Base-by-base conservation (phyloP, 30 jellyfish, hydroid and myxozoan genomes). In the Nemopilema nomurai region DNA sequence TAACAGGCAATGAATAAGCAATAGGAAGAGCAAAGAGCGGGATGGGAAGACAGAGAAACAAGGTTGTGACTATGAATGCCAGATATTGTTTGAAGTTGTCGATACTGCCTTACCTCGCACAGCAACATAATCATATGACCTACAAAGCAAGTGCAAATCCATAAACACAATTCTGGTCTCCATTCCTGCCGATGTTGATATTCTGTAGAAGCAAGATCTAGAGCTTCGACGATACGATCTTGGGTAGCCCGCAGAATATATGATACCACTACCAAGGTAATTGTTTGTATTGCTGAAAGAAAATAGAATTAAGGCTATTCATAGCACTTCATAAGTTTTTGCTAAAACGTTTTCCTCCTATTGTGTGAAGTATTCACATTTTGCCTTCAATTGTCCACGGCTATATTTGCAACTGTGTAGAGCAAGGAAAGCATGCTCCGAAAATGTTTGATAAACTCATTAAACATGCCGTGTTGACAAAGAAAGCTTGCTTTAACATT, bases 221-320 rank as follows among this genome's bases (percentile, higher is more conserved):
- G 26, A 23, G 77, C 87, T 77, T 8, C 30, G 21, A 23, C 18
- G 7, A 68, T 77, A 77, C 1, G 77, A 52, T 52, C 78, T 57
- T 1, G 87, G 87, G 30, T 52, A 77, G 6, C 87, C 87, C 1
- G 77, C 22, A n/a, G 87, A 77, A 77, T 77, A 53, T n/a, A 77
- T 77, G 51, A 21, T 6, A 18, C 87, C 87, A 62, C 64, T 22
- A 18, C 52, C 28, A 31, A 17, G 32, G 30, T 8, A 1, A 51
- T 73, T 73, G 68, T 33, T 13, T 41, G 83, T 73, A 4, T 73
- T 73, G 30, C 83, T 73, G 30, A 31, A 73, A 73, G 24, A 32
- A 41, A 41, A 41, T 41, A 13, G 13, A 3, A 41, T 13, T 6
- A 41, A 13, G 57, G n/a, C n/a, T n/a, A n/a, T n/a, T n/a, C n/a